A percentile compares a stretch with the other conserved stretches of the same genome.
Conservation (phyloP, 2,797 vertebrate genomes). For the Semaprochilodus insignis region DNA sequence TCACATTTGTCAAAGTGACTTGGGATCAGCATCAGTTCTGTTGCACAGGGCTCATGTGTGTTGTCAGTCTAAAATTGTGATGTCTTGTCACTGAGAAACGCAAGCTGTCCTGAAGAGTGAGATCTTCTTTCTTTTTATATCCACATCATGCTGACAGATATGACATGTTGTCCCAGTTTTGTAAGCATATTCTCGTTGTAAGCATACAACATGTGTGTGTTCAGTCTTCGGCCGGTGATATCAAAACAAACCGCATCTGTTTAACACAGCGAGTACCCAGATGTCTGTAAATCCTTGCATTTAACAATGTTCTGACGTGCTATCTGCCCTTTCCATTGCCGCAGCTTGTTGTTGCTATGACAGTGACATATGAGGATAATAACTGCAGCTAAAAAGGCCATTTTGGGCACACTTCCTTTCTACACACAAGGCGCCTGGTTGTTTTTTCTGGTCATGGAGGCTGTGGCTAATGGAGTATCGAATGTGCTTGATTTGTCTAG, state of each 20-base stretch:
- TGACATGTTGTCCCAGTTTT: neutral
- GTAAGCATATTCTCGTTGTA: neutral
- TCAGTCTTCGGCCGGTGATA: constrained; percentile 10
- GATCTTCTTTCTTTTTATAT: neutral
- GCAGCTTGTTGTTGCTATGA: constrained; percentile 54
- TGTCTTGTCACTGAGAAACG: neutral
- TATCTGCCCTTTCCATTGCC: constrained; percentile 45
- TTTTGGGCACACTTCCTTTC: constrained; percentile 43
- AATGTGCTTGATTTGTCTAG: neutral
- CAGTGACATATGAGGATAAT: constrained; percentile 64
- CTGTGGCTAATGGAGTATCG: constrained; percentile 22
- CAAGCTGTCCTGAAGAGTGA: neutral
- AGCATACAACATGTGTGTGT: constrained; percentile 2
- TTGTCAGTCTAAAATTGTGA: neutral
- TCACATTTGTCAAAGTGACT: neutral
- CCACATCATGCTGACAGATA: neutral
- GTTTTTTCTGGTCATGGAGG: constrained; percentile 36
- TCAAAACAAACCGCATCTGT: constrained; percentile 17
- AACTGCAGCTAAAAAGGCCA: constrained; percentile 51
- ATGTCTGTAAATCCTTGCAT: constrained; percentile 38
- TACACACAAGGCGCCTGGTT: constrained; percentile 17
- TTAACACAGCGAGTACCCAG: constrained; percentile 14
- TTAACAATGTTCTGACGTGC: constrained; percentile 50
- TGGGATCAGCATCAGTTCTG: neutral
- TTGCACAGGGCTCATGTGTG: neutral